Base-by-base conservation (phyloP, 2,797 vertebrate genomes). In the Microcaecilia unicolor region DNA sequence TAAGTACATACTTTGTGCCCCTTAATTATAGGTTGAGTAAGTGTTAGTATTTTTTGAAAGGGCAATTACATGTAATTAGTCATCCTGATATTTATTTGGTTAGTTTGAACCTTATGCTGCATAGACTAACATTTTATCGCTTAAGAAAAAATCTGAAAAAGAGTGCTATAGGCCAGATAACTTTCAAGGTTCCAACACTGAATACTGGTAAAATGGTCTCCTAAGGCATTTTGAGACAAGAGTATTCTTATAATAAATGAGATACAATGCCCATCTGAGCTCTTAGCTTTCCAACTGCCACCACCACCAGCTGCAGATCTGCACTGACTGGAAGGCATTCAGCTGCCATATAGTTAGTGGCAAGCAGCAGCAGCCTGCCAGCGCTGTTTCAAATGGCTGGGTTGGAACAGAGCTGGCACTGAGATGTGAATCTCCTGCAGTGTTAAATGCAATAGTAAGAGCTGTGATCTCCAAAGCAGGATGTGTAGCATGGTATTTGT, bases 241-340 rank as follows among this genome's bases (percentile, higher is more conserved):
- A 56, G 70, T 66, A 61, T 60, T 80, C 58, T 51, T 49, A 64
- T 66, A 67, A 69, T 69, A 72, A 57, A 61, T 58, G 55, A 61
- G 61, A 73, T 68, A 68, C 76, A 61, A 55, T 63, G 61, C 65
- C 73, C 72, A 81, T 79, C 67, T 81, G 76, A 70, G 64, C 49
- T 38, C 39, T 22, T 15, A 21, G 74, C 70, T 66, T 74, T 72
- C 72, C 64, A 70, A 58, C 64, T 68, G 56, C 59, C 64, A 62
- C 53, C 29, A 62, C 55, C 53, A 63, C 45, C 76, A 79, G 69
- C 67, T 75, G 72, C 74, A 79, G 55, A 76, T 71, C 48, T 61
- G 52, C 49, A 45, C 55, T 48, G 50, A 51, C 59, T 60, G 47
- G 42, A 61, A 70, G 65, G 62, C 67, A 37, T 51, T 56, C 67